Evolutionary conservation across 2,888 invertebrate genomes (phyloP), one percentile per base, ranked within the genome.

Genomic region (Orchestes rusci): DNA sequence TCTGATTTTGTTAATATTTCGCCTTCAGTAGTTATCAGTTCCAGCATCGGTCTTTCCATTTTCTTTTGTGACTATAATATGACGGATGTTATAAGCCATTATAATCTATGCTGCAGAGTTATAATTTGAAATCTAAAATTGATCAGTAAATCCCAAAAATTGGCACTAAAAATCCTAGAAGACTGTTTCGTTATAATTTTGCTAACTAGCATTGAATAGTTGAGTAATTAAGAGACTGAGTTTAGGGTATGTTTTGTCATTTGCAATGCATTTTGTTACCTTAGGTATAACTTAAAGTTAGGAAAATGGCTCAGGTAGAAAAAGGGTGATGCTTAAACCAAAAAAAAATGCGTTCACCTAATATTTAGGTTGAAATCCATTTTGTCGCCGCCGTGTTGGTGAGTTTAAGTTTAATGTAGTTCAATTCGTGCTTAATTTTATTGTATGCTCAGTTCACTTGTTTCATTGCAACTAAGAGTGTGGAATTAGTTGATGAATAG

Each of bases 381-480:
- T 45, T 43, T 16, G 41, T 37, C 19, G 23, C 5, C 23, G 23
- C 10, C 23, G 7, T 23, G 23, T 23, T 23, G 23, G 23, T 23
- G 10, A 23, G 7, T 7, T 23, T 23, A 5, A 7, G 23, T 23
- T 7, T 23, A 5, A 10, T 23, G 23, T 5, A 23, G 23, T 23
- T 23, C 5, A 10, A 10, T 34, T 34, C 8, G 34, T 34, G 16
- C 16, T 34, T 45, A 45, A 36, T 39, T 37, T 28, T 43, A 18
- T 34, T 47, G 44, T 56, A 56, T 57, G 55, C 56, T 56, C 56
- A 34, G 51, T 51, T 47, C 53, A 56, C 56, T 56, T 52, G 56
- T 57, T 56, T 55, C 42, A 48, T 55, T 55, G 57, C 56, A 56
- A 56, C 51, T 57, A 53, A 51, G 52, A 29, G 32, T 55, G 54